These are phyloP conservation scores for Molanna angustata DNA, from an alignment of 2,888 invertebrate genomes.

Conservation along the genomic window DNA sequence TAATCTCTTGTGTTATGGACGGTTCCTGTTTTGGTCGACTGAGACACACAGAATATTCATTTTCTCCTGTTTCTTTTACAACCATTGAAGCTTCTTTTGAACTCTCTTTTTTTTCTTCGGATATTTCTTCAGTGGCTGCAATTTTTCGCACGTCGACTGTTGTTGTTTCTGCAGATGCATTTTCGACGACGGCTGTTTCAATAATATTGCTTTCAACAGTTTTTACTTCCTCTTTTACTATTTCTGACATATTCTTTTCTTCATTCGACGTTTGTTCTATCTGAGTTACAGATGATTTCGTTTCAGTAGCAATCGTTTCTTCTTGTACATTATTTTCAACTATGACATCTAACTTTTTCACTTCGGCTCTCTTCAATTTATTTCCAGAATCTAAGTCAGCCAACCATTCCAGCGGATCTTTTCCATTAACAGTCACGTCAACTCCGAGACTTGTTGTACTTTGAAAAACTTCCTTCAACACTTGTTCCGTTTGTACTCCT, in stretches of 20 bases:
- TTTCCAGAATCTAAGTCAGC: constrained; percentile 30
- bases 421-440: constrained; percentile 32
- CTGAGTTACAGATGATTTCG: neutral
- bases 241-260: neutral
- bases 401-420: constrained; percentile 43
- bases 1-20: neutral
- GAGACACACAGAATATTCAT: constrained; percentile 4
- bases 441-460: constrained; percentile 25
- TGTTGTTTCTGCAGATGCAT: too few relatives aligned
- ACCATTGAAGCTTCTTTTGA: neutral
- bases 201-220: neutral
- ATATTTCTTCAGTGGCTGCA: too few relatives aligned
- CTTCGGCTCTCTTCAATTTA: constrained; percentile 20
- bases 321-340: constrained; percentile 16
- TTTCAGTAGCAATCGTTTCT: neutral
- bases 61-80: constrained; percentile 2
- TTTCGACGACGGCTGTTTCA: neutral
- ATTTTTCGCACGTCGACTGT: too few relatives aligned
- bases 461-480: constrained; percentile 27
- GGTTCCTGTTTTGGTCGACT: constrained; percentile 1
- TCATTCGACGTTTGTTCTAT: neutral
- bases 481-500: constrained; percentile 16
- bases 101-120: neutral
- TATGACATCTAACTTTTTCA: constrained; percentile 32
- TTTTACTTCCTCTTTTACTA: neutral